These are phyloP conservation scores for Gadus macrocephalus DNA, from an alignment of 2,113 vertebrate species.

Conservation along the genomic window DNA sequence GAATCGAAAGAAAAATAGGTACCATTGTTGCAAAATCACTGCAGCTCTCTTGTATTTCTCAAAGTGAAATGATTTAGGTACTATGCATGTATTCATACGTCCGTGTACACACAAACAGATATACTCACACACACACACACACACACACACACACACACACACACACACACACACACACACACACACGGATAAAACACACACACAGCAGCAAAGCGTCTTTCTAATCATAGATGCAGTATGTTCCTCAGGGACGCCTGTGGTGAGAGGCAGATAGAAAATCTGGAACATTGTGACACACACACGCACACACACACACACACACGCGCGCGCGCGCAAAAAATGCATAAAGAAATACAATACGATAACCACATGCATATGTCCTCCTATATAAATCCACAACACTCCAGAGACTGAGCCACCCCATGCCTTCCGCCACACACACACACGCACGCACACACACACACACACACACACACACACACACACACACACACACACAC, in stretches of 20 bases:
- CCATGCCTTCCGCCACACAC: no score
- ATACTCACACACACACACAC: no score
- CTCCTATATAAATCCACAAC: no score
- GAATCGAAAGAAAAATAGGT: no score
- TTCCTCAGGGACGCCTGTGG: conserved; percentile 8
- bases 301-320: background rate
- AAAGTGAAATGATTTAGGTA: no score
- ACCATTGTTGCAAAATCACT: no score
- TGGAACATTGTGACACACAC: background rate
- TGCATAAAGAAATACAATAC: background rate
- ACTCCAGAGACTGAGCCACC: no score
- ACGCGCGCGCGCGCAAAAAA: background rate
- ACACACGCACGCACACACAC: background rate
- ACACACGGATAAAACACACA: background rate
- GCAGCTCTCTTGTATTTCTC: no score
- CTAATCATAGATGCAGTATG: conserved; percentile 31
- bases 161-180: background rate
- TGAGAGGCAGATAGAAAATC: background rate
- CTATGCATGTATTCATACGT: no score
- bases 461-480: background rate
- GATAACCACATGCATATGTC: background rate
- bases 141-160: no score
- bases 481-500: background rate
- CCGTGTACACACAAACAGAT: no score
- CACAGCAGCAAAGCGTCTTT: background rate